Conservation (phyloP, 2,113 vertebrate species). For the Neolamprologus variostigma region DNA sequence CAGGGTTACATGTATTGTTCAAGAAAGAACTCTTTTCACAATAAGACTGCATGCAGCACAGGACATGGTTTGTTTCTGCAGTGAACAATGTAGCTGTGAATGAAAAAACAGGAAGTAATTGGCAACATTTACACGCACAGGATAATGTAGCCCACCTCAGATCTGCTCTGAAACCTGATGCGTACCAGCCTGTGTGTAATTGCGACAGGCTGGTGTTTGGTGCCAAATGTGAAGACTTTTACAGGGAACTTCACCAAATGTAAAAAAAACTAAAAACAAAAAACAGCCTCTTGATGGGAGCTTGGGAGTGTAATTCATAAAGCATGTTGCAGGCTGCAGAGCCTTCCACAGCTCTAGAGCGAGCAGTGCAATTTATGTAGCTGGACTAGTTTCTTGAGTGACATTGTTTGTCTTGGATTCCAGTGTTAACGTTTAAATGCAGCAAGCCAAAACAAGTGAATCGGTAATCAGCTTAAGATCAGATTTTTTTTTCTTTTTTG, state of each 20-base stretch:
- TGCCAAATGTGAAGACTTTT: background rate
- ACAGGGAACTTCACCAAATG: background rate
- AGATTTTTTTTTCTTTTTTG: background rate
- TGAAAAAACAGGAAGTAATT: background rate
- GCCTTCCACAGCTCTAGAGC: background rate
- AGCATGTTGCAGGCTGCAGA: background rate
- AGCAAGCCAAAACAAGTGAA: background rate
- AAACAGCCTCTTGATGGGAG: background rate
- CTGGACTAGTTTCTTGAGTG: background rate
- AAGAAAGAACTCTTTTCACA: slow-evolving; percentile 12
- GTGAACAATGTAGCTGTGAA: background rate
- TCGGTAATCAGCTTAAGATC: background rate
- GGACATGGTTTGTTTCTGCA: background rate
- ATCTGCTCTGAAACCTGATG: background rate
- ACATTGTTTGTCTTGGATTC: background rate
- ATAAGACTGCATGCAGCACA: background rate
- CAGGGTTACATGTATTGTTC: background rate
- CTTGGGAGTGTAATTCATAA: background rate
- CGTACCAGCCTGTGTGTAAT: background rate
- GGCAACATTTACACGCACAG: background rate
- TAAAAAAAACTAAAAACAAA: background rate
- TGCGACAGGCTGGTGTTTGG: background rate
- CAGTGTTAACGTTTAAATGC: background rate
- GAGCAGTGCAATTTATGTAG: background rate
- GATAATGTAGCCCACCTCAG: background rate